Evolutionary conservation across 2,888 invertebrate genomes (phyloP).

Genomic region (Pristionchus fissidentatus): DNA sequence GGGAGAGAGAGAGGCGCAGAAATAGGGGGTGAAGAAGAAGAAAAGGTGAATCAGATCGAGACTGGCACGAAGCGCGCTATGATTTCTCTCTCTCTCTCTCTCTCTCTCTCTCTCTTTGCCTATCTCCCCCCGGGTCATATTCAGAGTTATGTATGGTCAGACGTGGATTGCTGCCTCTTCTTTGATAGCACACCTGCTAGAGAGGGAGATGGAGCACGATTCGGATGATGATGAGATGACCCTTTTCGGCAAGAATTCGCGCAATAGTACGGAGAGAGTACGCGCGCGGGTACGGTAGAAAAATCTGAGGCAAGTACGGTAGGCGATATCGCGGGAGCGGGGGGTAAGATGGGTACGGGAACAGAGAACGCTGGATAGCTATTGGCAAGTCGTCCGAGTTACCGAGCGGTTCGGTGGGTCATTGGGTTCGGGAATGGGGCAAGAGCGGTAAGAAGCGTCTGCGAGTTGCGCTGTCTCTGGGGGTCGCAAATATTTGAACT

Average conservation of each 20-base stretch:
- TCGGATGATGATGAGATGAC: too few species aligned
- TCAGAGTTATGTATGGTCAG: constrained; percentile 30
- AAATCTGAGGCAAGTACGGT: too few species aligned
- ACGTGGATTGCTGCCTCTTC: background rate
- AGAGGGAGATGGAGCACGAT: background rate
- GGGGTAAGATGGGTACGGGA: background rate
- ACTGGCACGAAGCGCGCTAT: constrained; percentile 3
- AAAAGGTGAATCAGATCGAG: constrained; percentile 23
- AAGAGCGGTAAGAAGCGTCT: background rate
- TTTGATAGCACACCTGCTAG: constrained; percentile 26
- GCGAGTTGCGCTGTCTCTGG: too few species aligned
- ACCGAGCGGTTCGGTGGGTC: background rate
- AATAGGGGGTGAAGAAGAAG: background rate
- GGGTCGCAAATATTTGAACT: too few species aligned
- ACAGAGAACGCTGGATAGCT: too few species aligned
- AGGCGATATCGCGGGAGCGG: background rate
- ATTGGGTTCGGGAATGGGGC: background rate
- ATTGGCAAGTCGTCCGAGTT: too few species aligned
- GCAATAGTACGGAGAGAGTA: background rate
- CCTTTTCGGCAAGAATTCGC: background rate
- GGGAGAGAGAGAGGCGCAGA: constrained; percentile 5
- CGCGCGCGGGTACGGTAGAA: background rate
- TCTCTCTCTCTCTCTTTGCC: background rate
- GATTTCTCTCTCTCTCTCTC: constrained; percentile 13
- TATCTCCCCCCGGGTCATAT: background rate